Conservation (phyloP, 2,888 invertebrate species). For the Melanostoma scalare region DNA sequence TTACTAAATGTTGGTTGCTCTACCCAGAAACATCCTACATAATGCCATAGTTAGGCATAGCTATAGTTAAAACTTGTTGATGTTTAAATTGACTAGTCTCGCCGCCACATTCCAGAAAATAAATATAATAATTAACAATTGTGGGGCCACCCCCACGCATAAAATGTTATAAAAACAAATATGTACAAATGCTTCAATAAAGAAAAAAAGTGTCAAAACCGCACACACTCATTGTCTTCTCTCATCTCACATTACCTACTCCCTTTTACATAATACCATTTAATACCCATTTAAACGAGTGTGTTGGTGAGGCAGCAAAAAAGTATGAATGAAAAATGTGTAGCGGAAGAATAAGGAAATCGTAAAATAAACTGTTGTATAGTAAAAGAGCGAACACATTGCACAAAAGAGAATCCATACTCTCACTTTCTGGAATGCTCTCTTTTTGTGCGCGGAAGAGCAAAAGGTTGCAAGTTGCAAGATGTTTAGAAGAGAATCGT, state of each 20-base stretch:
- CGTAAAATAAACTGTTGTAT: slow-evolving; percentile 29
- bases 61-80: slow-evolving; percentile 55
- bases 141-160: no score
- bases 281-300: slow-evolving; percentile 1
- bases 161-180: no score
- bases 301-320: slow-evolving; percentile 54
- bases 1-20: no score
- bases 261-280: slow-evolving; percentile 54
- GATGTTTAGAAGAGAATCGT: slow-evolving; percentile 34
- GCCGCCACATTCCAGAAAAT: slow-evolving; percentile 21
- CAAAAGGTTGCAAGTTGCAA: slow-evolving; percentile 12
- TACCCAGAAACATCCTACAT: background rate
- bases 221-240: slow-evolving; percentile 54
- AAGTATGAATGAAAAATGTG: slow-evolving; percentile 73
- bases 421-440: slow-evolving; percentile 57
- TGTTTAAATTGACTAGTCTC: slow-evolving; percentile 42
- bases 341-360: slow-evolving; percentile 59
- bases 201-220: slow-evolving; percentile 37
- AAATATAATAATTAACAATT: slow-evolving; percentile 55
- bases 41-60: slow-evolving; percentile 11
- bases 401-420: slow-evolving; percentile 52
- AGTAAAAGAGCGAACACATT: slow-evolving; percentile 22
- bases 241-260: slow-evolving; percentile 26
- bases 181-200: no score
- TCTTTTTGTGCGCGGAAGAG: slow-evolving; percentile 5